Conservation (phyloP, 2,113 vertebrate species). For the Polypterus bichir region DNA sequence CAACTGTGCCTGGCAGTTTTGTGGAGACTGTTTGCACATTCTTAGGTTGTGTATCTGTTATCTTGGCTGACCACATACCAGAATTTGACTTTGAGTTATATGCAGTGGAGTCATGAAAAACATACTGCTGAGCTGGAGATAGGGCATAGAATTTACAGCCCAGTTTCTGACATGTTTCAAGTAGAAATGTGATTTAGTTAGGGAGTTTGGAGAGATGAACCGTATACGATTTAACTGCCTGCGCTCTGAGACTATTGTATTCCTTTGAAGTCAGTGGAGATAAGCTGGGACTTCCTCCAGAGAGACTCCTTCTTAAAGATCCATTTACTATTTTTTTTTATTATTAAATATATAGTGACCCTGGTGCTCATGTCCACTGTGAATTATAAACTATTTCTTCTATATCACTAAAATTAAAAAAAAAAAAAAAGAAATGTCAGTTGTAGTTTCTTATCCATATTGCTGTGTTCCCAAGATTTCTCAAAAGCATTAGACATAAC, state of each 20-base stretch:
- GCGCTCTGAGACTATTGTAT: neutral
- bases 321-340: neutral
- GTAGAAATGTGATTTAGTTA: conserved; percentile 13
- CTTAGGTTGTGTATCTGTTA: conserved; percentile 27
- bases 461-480: too few species aligned
- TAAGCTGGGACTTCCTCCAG: neutral
- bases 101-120: neutral
- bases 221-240: neutral
- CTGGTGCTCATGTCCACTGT: too few species aligned
- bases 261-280: neutral
- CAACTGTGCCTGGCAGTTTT: too few species aligned
- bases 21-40: neutral
- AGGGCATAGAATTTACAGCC: conserved; percentile 28
- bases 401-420: too few species aligned
- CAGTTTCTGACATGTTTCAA: conserved; percentile 26
- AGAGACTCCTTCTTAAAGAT: neutral
- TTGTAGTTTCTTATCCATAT: too few species aligned
- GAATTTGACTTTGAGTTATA: conserved; percentile 18
- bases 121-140: conserved; percentile 18
- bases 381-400: too few species aligned
- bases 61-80: conserved; percentile 39
- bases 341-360: neutral
- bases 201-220: neutral
- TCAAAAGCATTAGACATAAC: too few species aligned
- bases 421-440: too few species aligned